These are phyloP conservation scores for Erynnis tages DNA, from an alignment of 2,888 invertebrate genomes.

Conservation along the genomic window DNA sequence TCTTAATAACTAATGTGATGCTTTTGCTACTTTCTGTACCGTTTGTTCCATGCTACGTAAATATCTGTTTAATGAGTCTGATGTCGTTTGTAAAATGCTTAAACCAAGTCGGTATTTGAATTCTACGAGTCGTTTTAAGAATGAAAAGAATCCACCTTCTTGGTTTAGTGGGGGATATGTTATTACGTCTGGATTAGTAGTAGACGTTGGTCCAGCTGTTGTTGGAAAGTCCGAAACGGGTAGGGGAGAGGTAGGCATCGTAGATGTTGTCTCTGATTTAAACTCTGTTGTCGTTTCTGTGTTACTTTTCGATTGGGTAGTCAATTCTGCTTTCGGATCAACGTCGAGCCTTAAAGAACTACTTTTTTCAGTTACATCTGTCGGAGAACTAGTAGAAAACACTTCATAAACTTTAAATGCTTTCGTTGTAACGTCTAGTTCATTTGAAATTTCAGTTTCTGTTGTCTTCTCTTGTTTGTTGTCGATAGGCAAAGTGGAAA, in stretches of 20 bases:
- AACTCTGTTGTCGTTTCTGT: conserved; percentile 67
- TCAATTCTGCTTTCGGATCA: conserved; percentile 44
- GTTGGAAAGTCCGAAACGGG: conserved; percentile 43
- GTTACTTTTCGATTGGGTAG: conserved; percentile 50
- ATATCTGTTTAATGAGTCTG: conserved; percentile 85
- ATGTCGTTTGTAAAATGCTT: conserved; percentile 85
- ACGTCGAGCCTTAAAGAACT: conserved; percentile 40
- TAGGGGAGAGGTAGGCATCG: conserved; percentile 52
- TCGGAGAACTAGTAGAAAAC: conserved; percentile 49
- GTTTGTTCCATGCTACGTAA: conserved; percentile 80
- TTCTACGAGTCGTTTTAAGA: conserved; percentile 84
- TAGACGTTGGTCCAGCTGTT: conserved; percentile 41
- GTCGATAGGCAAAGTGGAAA: conserved; percentile 64
- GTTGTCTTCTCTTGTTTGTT: conserved; percentile 45
- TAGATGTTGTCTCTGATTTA: conserved; percentile 63
- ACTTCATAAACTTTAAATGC: conserved; percentile 66
- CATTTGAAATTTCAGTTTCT: conserved; percentile 49
- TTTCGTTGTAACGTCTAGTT: conserved; percentile 61
- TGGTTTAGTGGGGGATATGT: conserved; percentile 66
- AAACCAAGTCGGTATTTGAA: conserved; percentile 86
- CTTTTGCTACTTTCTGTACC: conserved; percentile 51
- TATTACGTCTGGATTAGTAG: conserved; percentile 56
- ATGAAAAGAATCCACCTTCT: conserved; percentile 76
- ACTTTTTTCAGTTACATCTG: conserved; percentile 40
- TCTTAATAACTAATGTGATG: conserved; percentile 41